phyloP scores from a whole-genome alignment of 2,797 vertebrate species.

The Galagoides demidoff region DNA sequence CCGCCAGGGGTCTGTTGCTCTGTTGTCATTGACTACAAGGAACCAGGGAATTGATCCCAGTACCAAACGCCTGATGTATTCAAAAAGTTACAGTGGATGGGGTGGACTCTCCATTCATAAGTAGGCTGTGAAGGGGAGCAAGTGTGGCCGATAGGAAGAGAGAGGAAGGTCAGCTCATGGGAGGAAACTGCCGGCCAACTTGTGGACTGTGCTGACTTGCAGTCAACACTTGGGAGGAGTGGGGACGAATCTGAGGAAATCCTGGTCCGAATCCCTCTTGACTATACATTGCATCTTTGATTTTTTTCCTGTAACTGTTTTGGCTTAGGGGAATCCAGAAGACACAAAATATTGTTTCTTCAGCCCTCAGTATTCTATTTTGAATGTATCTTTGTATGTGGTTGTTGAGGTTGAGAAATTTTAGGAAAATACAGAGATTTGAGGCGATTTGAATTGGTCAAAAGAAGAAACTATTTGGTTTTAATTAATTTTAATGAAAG shows the following conservation, averaged over 20 bases:
- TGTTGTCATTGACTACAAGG: neutral
- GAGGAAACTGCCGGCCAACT: accelerated
- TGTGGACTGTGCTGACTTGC: neutral
- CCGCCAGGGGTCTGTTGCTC: neutral
- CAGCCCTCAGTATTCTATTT: neutral
- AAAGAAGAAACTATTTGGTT: neutral
- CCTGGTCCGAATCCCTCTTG: neutral
- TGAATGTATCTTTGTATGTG: neutral
- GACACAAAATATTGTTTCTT: neutral
- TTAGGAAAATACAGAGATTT: neutral
- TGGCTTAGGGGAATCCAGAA: neutral
- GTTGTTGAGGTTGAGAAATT: neutral
- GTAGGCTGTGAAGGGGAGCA: neutral
- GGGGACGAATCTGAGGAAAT: neutral
- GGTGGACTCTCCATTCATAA: neutral
- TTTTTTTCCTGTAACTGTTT: neutral
- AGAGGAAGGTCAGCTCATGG: accelerated
- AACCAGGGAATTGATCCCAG: neutral
- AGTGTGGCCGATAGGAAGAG: neutral
- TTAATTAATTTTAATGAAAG: neutral
- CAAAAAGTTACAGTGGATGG: neutral
- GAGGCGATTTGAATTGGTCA: neutral
- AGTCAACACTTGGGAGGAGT: accelerated
- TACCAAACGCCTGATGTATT: neutral
- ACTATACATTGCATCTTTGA: neutral